These are phyloP conservation scores for Miniopterus natalensis DNA, from an alignment of 2,113 vertebrate genomes.

Conservation along the genomic window DNA sequence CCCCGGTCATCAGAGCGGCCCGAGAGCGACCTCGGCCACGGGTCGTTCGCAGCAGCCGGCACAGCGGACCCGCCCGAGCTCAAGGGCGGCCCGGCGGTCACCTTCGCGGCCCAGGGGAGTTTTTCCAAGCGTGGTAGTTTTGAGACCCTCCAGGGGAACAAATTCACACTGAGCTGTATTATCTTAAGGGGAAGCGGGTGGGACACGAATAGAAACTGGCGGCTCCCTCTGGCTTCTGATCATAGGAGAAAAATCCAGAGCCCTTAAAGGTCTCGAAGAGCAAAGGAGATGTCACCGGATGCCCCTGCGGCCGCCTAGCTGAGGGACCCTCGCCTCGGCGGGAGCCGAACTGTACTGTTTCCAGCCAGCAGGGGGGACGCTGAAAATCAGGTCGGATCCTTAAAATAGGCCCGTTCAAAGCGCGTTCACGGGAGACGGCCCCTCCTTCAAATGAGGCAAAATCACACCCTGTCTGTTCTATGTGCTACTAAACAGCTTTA, in stretches of 20 bases:
- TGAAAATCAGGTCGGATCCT: neutral
- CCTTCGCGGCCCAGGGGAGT: neutral
- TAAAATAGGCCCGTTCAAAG: neutral
- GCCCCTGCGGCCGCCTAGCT: constrained; percentile 62
- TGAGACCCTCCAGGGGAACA: neutral
- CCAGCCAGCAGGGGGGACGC: neutral
- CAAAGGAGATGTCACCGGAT: constrained; percentile 43
- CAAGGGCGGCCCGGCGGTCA: constrained; percentile 59
- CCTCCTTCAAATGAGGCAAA: neutral
- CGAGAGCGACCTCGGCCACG: neutral
- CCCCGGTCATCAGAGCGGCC: constrained; percentile 64
- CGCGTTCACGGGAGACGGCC: rapidly evolving
- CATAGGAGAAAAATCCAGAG: neutral
- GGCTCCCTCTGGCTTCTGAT: neutral
- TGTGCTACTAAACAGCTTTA: neutral
- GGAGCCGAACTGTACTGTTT: constrained; percentile 32
- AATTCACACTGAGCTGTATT: neutral
- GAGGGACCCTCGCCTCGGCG: constrained; percentile 62
- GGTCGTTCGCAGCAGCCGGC: neutral
- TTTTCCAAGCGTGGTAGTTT: neutral
- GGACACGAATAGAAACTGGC: neutral
- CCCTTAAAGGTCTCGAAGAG: constrained; percentile 34
- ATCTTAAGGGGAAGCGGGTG: neutral
- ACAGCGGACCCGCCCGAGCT: neutral
- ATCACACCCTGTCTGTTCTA: neutral